phyloP scores from a whole-genome alignment of 2,797 vertebrate species.

The Poeciliopsis turneri region DNA sequence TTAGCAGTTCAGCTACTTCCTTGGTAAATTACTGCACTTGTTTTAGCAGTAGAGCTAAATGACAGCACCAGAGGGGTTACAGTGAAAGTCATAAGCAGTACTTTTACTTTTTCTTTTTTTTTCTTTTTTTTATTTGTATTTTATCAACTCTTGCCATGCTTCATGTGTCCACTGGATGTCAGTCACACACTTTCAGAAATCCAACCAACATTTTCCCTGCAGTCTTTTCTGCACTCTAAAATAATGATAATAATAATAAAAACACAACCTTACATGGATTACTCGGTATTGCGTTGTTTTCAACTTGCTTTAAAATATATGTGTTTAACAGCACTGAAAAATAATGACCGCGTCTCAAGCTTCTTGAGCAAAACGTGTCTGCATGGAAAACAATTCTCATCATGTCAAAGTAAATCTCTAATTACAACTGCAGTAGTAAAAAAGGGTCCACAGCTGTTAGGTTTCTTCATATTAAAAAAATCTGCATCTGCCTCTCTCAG shows the following conservation, averaged over 20 bases:
- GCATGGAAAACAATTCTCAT: not conserved
- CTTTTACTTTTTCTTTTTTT: not conserved
- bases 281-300: not conserved
- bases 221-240: not conserved
- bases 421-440: slow-evolving; percentile 1
- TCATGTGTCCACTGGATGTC: slow-evolving; percentile 74
- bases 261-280: not conserved
- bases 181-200: slow-evolving; percentile 53
- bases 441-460: not conserved
- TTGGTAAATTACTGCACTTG: not conserved
- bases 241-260: no score
- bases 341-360: not conserved
- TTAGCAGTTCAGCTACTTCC: slow-evolving; percentile 29
- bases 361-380: not conserved
- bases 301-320: not conserved
- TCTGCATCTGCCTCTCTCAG: not conserved
- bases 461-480: slow-evolving; percentile 1
- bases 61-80: not conserved
- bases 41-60: not conserved
- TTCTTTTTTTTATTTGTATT: not conserved
- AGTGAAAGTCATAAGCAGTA: not conserved
- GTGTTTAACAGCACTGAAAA: not conserved
- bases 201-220: not conserved
- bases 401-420: not conserved
- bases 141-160: not conserved